Evolutionary conservation across 2,888 invertebrate species (phyloP).

Genomic region (Platypus cylindrus): DNA sequence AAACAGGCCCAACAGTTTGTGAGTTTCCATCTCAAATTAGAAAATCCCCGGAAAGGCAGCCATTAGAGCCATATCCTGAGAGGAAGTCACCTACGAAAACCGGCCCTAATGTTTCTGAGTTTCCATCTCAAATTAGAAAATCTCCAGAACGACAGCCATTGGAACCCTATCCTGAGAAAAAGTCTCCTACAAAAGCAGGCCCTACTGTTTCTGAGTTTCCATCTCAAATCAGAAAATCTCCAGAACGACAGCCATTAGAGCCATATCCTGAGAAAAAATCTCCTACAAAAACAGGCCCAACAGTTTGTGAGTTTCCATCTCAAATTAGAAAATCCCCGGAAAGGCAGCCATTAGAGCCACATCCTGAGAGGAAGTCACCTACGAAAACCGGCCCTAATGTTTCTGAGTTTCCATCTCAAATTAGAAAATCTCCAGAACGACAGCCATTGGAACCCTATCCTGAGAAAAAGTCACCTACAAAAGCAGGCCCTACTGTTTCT

Average conservation of each 20-base stretch:
- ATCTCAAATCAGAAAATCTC: constrained; percentile 17
- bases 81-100: constrained; percentile 16
- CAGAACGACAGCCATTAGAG: constrained; percentile 17
- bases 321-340: constrained; percentile 19
- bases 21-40: constrained; percentile 19
- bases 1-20: constrained; percentile 9
- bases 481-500: constrained; percentile 10
- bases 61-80: constrained; percentile 12
- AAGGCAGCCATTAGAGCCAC: constrained; percentile 16
- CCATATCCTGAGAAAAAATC: constrained; percentile 17
- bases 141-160: constrained; percentile 15
- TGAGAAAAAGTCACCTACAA: constrained; percentile 13
- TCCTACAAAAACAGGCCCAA: constrained; percentile 11
- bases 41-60: constrained; percentile 16
- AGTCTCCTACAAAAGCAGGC: constrained; percentile 10
- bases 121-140: constrained; percentile 17
- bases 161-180: constrained; percentile 17
- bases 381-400: constrained; percentile 12
- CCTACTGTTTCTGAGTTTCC: constrained; percentile 17
- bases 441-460: constrained; percentile 15
- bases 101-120: constrained; percentile 11
- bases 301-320: constrained; percentile 19
- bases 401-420: constrained; percentile 20
- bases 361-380: constrained; percentile 15
- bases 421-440: constrained; percentile 16